A percentile compares a stretch with the other conserved stretches of the same genome.
These are phyloP conservation scores for Melanargia galathea DNA, from an alignment of 2,888 invertebrate genomes.

Conservation along the genomic window DNA sequence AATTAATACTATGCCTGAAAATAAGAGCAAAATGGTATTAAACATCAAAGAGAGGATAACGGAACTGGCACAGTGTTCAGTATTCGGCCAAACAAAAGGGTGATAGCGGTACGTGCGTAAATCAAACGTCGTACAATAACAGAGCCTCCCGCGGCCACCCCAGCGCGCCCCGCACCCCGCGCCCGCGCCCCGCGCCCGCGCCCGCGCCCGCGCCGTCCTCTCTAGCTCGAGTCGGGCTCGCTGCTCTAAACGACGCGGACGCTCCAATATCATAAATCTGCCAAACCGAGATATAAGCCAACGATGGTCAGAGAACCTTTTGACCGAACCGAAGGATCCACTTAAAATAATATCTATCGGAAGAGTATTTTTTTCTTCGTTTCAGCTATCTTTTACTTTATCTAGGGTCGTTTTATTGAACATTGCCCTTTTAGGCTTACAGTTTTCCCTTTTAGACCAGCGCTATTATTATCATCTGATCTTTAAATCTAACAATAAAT, in stretches of 20 bases:
- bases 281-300: constrained; percentile 73
- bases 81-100: constrained; percentile 79
- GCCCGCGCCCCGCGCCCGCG: constrained; percentile 39
- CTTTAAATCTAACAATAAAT: not conserved
- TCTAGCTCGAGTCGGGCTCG: constrained; percentile 53
- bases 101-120: constrained; percentile 81
- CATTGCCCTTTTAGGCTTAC: not conserved
- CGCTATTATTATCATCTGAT: not conserved
- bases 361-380: constrained; percentile 10
- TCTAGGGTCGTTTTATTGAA: not conserved
- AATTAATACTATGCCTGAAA: constrained; percentile 16
- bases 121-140: constrained; percentile 82
- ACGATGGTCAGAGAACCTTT: constrained; percentile 41
- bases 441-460: not conserved
- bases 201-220: constrained; percentile 37
- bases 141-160: constrained; percentile 67
- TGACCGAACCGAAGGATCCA: constrained; percentile 48
- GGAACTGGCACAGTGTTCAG: constrained; percentile 76
- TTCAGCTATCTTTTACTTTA: not conserved
- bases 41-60: constrained; percentile 57
- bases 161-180: constrained; percentile 54
- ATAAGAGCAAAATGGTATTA: constrained; percentile 25
- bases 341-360: constrained; percentile 14
- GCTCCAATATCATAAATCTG: constrained; percentile 72
- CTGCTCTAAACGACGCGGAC: constrained; percentile 63